phyloP scores from a whole-genome alignment of 2,113 vertebrate genomes.

The Pseudopipra pipra region DNA sequence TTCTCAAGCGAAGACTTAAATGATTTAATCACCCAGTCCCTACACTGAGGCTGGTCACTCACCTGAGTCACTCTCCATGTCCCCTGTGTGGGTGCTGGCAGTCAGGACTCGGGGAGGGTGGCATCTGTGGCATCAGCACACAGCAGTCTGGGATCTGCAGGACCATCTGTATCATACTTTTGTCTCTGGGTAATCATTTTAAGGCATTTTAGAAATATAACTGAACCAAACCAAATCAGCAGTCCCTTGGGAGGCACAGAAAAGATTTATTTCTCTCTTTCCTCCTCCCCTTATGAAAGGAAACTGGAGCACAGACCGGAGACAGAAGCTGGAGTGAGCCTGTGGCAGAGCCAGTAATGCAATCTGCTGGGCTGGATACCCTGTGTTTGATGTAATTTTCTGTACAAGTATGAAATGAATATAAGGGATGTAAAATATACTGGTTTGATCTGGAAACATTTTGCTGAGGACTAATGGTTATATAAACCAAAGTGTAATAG shows the following conservation, averaged over 20 bases:
- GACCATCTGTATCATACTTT: not conserved
- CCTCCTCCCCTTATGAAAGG: not conserved
- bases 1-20: not conserved
- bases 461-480: constrained; percentile 31
- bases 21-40: not conserved
- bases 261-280: constrained; percentile 10
- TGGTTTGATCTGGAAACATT: constrained; percentile 35
- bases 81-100: not conserved
- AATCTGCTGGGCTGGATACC: constrained; percentile 7
- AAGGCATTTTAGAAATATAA: not conserved
- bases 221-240: not conserved
- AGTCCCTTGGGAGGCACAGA: not conserved
- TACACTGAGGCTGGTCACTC: accelerated
- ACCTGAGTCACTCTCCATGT: not conserved
- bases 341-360: not conserved
- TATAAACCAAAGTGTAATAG: constrained; percentile 13
- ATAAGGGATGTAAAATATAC: not conserved
- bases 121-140: not conserved
- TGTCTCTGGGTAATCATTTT: not conserved
- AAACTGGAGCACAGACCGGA: not conserved
- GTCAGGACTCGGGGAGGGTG: not conserved
- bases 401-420: constrained; percentile 26
- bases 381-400: constrained; percentile 37
- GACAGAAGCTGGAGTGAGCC: constrained; percentile 3
- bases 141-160: not conserved